phyloP scores from a whole-genome alignment of 2,888 invertebrate species.

The Drosophila eohydei region DNA sequence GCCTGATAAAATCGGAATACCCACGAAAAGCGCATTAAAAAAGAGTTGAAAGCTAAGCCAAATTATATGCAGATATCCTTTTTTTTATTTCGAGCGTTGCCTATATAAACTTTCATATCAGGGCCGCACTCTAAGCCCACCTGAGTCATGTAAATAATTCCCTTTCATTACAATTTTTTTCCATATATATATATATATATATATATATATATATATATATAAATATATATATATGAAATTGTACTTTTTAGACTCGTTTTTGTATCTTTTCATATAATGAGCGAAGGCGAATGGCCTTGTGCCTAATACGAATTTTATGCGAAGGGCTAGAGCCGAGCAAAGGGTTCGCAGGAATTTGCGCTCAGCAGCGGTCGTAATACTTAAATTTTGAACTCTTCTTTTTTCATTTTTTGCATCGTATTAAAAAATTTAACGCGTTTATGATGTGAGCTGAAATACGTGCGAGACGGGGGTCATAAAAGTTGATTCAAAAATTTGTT shows the following conservation, averaged over 20 bases:
- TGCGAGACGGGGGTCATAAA: conserved; percentile 13
- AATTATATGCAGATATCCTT: conserved; percentile 36
- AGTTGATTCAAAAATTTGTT: not conserved
- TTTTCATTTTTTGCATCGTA: conserved; percentile 24
- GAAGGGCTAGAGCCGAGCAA: conserved; percentile 45
- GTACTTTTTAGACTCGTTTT: conserved; percentile 39
- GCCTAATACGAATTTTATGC: conserved; percentile 78
- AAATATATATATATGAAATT: conserved; percentile 41
- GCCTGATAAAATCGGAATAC: not conserved
- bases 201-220: too few species aligned
- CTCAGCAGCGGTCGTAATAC: conserved; percentile 46
- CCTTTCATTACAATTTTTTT: conserved; percentile 64
- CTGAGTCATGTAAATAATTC: conserved; percentile 73
- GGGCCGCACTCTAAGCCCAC: conserved; percentile 30
- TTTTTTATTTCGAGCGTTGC: conserved; percentile 16
- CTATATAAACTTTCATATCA: conserved; percentile 54
- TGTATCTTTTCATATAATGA: conserved; percentile 52
- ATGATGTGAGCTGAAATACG: conserved; percentile 32
- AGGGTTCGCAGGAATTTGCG: conserved; percentile 26
- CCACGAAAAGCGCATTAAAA: conserved; percentile 1
- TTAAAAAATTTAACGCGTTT: conserved; percentile 61
- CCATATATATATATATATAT: not conserved
- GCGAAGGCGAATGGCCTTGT: conserved; percentile 61
- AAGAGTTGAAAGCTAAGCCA: conserved; percentile 15
- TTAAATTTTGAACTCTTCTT: conserved; percentile 27